Conservation (phyloP, 2,888 invertebrate genomes). For the Sturmia bella region DNA sequence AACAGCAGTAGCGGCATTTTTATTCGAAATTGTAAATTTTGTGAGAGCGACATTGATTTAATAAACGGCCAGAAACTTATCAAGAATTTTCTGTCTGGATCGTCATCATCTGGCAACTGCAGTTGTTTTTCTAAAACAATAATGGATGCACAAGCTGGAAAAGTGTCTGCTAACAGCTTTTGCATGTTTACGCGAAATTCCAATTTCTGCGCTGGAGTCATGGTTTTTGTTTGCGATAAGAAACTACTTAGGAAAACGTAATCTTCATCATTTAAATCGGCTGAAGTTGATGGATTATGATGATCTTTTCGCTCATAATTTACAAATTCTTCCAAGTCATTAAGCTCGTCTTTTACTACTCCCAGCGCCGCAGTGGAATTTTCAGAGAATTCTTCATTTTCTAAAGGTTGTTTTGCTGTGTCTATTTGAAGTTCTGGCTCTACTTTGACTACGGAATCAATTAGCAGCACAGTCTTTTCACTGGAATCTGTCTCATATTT, state of each 20-base stretch:
- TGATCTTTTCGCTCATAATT: too few relatives aligned
- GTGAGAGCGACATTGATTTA: slow-evolving; percentile 77
- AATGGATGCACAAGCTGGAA: not conserved
- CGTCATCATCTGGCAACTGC: slow-evolving; percentile 73
- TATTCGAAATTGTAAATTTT: slow-evolving; percentile 77
- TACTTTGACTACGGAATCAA: too few relatives aligned
- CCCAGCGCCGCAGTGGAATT: too few relatives aligned
- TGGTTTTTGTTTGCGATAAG: not conserved
- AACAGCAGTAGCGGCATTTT: slow-evolving; percentile 76
- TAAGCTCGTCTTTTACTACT: too few relatives aligned
- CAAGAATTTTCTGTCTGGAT: slow-evolving; percentile 78
- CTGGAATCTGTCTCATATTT: too few relatives aligned
- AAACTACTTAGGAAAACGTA: not conserved
- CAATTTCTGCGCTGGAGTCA: not conserved
- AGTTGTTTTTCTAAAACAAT: not conserved
- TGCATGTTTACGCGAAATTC: not conserved
- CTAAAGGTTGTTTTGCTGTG: too few relatives aligned
- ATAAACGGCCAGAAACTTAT: slow-evolving; percentile 77
- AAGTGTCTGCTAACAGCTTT: not conserved
- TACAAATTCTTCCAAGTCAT: too few relatives aligned
- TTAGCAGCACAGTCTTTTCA: too few relatives aligned
- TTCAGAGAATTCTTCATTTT: too few relatives aligned
- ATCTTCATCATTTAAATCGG: not conserved
- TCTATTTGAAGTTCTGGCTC: too few relatives aligned
- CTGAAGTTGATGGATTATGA: too few relatives aligned